Conservation (phyloP, 2,797 vertebrate species). For the Pipistrellus nathusii region DNA sequence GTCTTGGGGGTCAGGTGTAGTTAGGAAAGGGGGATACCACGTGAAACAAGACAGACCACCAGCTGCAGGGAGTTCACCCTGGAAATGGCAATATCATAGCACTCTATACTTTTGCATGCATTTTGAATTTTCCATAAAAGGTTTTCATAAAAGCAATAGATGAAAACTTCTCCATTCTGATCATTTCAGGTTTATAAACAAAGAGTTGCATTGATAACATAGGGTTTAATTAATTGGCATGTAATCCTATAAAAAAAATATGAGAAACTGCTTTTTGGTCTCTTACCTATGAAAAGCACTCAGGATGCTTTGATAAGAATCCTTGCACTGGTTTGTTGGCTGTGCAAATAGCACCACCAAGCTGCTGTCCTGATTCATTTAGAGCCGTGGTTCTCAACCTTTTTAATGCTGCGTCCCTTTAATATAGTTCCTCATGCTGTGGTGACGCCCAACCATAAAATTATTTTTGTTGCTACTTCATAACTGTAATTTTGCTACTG, state of each 20-base stretch:
- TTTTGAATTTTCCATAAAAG: not conserved
- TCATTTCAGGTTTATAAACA: not conserved
- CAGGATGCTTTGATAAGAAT: not conserved
- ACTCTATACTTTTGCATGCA: not conserved
- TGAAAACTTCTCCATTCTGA: not conserved
- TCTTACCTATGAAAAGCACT: not conserved
- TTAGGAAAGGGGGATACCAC: no score
- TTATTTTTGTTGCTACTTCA: no score
- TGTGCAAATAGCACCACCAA: not conserved
- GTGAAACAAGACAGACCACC: not conserved
- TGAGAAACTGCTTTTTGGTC: not conserved
- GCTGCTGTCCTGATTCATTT: not conserved
- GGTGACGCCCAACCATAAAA: no score
- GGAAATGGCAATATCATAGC: not conserved
- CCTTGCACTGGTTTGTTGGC: not conserved
- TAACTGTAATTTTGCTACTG: no score
- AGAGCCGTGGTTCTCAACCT: not conserved
- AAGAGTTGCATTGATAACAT: not conserved
- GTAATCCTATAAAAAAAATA: not conserved
- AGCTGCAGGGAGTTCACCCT: not conserved
- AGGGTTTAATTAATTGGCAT: not conserved
- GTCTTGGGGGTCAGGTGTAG: accelerated
- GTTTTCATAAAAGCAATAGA: not conserved
- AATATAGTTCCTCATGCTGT: no score
- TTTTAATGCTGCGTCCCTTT: no score